Conservation (phyloP, 2,797 vertebrate genomes). For the Sternarchorhynchus goeldii region DNA sequence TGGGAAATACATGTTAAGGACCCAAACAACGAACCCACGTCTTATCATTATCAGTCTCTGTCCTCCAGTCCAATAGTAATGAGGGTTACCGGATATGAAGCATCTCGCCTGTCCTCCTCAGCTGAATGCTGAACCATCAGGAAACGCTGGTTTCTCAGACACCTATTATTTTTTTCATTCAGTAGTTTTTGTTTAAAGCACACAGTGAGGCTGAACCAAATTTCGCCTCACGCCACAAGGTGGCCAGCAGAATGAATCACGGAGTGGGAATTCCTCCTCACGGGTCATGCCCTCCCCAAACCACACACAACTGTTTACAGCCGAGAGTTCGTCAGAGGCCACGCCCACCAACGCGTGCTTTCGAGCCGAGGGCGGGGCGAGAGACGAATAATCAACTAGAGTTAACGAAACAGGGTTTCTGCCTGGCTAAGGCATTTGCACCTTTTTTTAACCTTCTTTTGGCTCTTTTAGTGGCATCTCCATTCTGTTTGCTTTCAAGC, state of each 20-base stretch:
- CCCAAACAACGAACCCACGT: background rate
- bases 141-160: background rate
- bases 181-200: too few species aligned
- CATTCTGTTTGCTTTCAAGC: conserved; percentile 9
- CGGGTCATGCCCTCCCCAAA: background rate
- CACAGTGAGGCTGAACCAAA: too few species aligned
- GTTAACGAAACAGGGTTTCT: background rate
- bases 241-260: conserved; percentile 37
- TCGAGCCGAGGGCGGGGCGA: background rate
- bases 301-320: conserved; percentile 12
- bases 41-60: background rate
- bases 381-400: background rate
- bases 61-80: background rate
- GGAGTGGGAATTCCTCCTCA: conserved; percentile 42
- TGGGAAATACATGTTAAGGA: background rate
- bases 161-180: too few species aligned
- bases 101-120: background rate
- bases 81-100: background rate
- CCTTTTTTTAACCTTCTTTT: conserved; percentile 35
- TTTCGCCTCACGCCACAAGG: too few species aligned
- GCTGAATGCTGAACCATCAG: background rate
- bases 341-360: background rate
- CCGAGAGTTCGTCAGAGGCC: background rate
- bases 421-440: conserved; percentile 1
- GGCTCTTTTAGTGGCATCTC: conserved; percentile 15